Evolutionary conservation across 2,888 invertebrate species (phyloP).

Genomic region (Cerastis rubricosa): DNA sequence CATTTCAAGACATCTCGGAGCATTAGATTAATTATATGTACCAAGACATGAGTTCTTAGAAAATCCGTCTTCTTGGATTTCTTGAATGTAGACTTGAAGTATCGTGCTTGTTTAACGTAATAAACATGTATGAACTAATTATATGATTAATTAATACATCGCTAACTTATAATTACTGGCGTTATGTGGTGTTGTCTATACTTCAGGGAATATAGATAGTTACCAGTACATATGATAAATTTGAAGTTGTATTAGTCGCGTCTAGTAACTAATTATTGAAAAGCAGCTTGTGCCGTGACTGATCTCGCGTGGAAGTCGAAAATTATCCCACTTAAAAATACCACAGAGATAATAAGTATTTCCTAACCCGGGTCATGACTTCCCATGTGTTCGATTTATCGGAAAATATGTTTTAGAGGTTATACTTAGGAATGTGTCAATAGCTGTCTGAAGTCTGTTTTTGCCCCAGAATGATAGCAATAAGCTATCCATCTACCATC

Average conservation of each 20-base stretch:
- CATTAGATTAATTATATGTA: constrained; percentile 9
- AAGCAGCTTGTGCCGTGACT: neutral
- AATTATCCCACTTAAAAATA: neutral
- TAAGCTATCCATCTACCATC: no score
- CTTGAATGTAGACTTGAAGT: neutral
- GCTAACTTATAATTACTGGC: constrained; percentile 5
- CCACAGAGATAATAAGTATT: neutral
- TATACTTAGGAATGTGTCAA: neutral
- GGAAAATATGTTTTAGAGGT: neutral
- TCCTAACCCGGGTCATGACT: neutral
- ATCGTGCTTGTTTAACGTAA: neutral
- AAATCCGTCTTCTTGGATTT: neutral
- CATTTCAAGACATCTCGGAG: neutral
- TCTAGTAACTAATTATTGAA: neutral
- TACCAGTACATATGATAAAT: neutral
- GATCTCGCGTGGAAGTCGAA: neutral
- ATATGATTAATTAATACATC: neutral
- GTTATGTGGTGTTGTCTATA: neutral
- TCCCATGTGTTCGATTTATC: no score
- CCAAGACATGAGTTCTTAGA: neutral
- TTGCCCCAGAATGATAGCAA: neutral
- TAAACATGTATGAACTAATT: neutral
- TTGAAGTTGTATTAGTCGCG: neutral
- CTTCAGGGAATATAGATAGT: no score
- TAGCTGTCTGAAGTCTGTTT: no score